These are phyloP conservation scores for Nesometra sesokonis DNA, from an alignment of 35 echinoderm and acorn worm species.

Conservation along the genomic window DNA sequence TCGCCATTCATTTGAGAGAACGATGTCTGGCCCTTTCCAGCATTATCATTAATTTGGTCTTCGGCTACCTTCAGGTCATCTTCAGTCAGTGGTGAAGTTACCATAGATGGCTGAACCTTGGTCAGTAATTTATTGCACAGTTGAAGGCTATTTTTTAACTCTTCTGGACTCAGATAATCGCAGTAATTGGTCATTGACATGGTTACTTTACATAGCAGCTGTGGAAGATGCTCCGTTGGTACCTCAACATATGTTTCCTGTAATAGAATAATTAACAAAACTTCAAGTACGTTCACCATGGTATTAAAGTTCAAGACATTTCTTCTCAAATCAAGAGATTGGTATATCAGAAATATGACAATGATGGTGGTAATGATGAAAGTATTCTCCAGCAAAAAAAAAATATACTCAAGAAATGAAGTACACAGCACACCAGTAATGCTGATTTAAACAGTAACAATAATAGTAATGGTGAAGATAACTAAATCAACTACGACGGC, in stretches of 20 bases:
- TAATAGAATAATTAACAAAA: conserved; percentile 2
- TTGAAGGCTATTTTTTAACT: conserved; percentile 60
- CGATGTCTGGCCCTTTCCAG: background rate
- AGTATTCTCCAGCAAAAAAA: no score
- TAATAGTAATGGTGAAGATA: no score
- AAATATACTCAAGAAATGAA: no score
- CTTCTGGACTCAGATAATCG: conserved; percentile 40
- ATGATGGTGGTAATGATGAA: no score
- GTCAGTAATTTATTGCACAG: conserved; percentile 89
- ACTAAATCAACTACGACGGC: no score
- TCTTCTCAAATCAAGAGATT: no score
- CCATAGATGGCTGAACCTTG: conserved; percentile 98
- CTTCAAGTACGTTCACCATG: no score
- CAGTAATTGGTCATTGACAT: conserved; percentile 89
- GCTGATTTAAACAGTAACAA: no score
- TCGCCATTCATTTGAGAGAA: background rate
- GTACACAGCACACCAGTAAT: no score
- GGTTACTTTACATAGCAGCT: conserved; percentile 81
- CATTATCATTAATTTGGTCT: background rate
- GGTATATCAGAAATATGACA: no score
- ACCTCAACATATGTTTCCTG: conserved; percentile 90
- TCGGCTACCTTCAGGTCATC: background rate
- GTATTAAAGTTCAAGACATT: no score
- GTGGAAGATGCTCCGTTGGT: conserved; percentile 84
- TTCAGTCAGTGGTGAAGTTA: background rate